Base-by-base conservation (phyloP, 2,888 invertebrate species). In the Lasius fuliginosus region DNA sequence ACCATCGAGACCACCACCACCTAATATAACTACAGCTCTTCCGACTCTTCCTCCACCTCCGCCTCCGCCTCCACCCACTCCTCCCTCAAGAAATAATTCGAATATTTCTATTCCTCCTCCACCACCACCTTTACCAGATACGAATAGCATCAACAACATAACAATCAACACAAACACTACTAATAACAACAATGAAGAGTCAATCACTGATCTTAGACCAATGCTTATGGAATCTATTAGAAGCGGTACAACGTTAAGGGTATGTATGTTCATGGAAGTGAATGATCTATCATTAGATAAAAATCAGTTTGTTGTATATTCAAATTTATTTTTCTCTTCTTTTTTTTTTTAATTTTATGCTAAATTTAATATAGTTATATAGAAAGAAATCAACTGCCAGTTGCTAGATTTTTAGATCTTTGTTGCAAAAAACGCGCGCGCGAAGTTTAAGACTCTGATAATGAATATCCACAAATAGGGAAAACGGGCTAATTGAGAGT, bases 141-240 rank as follows among this genome's bases (percentile, higher is more conserved):
- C 8, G 36, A 88, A 53, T 77, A 88, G 64, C 65, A 73, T 30
- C 18, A 36, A 71, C 46, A 84, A n/a, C n/a, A 64, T 49, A 36
- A 36, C 46, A 27, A 64, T 49, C 0, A 82, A 74, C 3, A 75
- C 82, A 23, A 71, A 81, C 8, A 60, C 60, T 62, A 79, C 58
- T 71, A 89, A 69, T 90, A 84, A 93, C 91, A 89, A 92, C 87
- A 92, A 91, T 88, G 91, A 92, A 77, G 88, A 90, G 75, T 93
- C 93, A 93, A 92, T 94, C 46, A 89, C 95, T 9, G 97, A 97
- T 94, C 93, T 96, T 3, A 96, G 97, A 82, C 96, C 97, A 77
- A 97, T 97, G 71, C 96, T 99, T 68, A 96, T 99, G 97, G 97
- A 98, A 91, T 97, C 98, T 93, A 99, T 99, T 92, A 96, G 98